phyloP scores from a whole-genome alignment of 2,888 invertebrate genomes.

The Dinocampus coccinellae region DNA sequence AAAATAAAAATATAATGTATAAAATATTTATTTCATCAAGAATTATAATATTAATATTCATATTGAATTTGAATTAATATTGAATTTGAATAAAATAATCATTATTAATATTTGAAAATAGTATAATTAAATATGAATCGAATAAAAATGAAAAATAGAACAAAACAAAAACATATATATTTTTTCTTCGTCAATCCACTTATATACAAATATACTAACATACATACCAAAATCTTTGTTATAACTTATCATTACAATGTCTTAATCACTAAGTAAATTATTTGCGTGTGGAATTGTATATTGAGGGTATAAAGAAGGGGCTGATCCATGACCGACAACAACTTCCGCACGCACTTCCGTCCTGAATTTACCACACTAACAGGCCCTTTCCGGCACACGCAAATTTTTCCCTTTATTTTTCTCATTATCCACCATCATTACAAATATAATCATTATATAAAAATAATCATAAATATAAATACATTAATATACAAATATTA shows the following conservation, averaged over 20 bases:
- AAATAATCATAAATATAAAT: too few relatives aligned
- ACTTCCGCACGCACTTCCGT: conserved; percentile 61
- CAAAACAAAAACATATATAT: too few relatives aligned
- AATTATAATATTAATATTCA: too few relatives aligned
- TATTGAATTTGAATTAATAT: too few relatives aligned
- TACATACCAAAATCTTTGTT: background rate
- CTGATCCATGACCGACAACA: conserved; percentile 35
- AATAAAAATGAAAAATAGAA: too few relatives aligned
- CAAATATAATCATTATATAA: background rate
- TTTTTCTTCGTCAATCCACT: background rate
- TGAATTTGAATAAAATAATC: too few relatives aligned
- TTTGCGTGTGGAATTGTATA: conserved; percentile 28
- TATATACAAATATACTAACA: background rate
- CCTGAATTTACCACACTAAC: conserved; percentile 52
- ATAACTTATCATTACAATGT: background rate
- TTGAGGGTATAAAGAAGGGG: conserved; percentile 31
- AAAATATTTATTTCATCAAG: too few relatives aligned
- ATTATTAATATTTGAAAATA: too few relatives aligned
- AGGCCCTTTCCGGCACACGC: conserved; percentile 56
- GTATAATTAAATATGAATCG: too few relatives aligned
- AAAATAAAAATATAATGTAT: too few relatives aligned
- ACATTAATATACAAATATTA: too few relatives aligned
- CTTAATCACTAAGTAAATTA: conserved; percentile 21
- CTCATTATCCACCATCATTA: background rate
- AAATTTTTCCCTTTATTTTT: conserved; percentile 31